These are phyloP conservation scores for Sebastes baramenuke DNA, from an alignment of 2,797 vertebrate genomes.

Conservation along the genomic window DNA sequence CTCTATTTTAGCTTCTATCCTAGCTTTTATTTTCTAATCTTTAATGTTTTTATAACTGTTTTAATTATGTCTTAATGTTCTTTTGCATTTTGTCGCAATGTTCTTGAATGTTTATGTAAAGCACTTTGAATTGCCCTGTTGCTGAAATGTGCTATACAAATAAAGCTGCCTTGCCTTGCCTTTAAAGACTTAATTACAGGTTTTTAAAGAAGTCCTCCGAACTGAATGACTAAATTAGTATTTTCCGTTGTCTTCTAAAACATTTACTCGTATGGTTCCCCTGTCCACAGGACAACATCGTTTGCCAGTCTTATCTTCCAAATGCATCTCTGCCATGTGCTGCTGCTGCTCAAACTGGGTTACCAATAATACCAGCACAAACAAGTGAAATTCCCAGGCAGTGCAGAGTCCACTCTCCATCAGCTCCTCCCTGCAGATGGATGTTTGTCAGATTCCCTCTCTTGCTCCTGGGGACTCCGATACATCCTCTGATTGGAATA, in stretches of 20 bases:
- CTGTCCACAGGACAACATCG: neutral
- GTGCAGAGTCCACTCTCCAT: neutral
- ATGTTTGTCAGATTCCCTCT: slow-evolving; percentile 14
- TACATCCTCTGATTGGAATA: slow-evolving; percentile 48
- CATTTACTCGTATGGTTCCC: neutral
- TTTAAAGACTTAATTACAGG: neutral
- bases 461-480: slow-evolving; percentile 38
- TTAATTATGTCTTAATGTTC: too few species aligned
- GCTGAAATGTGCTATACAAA: too few species aligned
- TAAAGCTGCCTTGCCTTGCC: too few species aligned
- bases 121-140: too few species aligned
- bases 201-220: neutral
- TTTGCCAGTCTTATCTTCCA: neutral
- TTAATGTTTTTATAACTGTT: too few species aligned
- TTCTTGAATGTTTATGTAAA: too few species aligned
- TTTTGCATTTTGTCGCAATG: too few species aligned
- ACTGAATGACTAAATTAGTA: neutral
- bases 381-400: neutral
- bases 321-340: neutral
- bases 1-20: too few species aligned
- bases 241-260: neutral
- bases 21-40: too few species aligned
- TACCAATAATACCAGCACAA: neutral
- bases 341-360: neutral
- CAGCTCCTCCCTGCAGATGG: slow-evolving; percentile 18